Evolutionary conservation across 2,888 invertebrate genomes (phyloP).

Genomic region (Amblyteles armatorius): DNA sequence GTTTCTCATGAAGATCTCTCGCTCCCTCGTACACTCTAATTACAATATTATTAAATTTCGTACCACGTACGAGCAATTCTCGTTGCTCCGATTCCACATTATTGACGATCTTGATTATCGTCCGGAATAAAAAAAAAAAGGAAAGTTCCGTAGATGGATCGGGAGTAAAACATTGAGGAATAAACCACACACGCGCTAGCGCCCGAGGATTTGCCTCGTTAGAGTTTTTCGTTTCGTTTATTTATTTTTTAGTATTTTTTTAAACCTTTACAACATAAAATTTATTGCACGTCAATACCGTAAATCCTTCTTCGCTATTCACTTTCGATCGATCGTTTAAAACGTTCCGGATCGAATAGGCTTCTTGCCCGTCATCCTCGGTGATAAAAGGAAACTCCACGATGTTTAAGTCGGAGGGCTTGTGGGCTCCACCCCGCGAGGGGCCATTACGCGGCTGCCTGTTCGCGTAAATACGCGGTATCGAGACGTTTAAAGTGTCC

Average conservation of each 20-base stretch:
- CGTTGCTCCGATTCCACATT: conserved; percentile 42
- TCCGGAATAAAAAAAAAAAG: conserved; percentile 27
- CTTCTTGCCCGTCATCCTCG: conserved; percentile 43
- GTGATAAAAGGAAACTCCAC: conserved; percentile 28
- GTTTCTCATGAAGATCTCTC: not conserved
- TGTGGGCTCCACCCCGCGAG: conserved; percentile 5
- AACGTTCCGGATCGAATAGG: conserved; percentile 25
- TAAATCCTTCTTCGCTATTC: conserved; percentile 46
- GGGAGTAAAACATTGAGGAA: conserved; percentile 18
- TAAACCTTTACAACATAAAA: conserved; percentile 13
- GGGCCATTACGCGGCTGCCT: conserved; percentile 6
- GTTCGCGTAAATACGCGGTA: conserved; percentile 2
- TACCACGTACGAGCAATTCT: conserved; percentile 45
- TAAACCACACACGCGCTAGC: not conserved
- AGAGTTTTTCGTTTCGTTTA: not conserved
- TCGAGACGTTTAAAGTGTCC: conserved; percentile 1
- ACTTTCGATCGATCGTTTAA: conserved; percentile 53
- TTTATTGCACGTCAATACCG: conserved; percentile 50
- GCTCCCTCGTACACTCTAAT: conserved; percentile 10
- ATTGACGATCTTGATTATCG: conserved; percentile 52
- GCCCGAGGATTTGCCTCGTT: conserved; percentile 41
- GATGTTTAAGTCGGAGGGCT: not conserved
- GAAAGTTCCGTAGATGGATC: conserved; percentile 40
- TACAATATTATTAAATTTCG: conserved; percentile 36
- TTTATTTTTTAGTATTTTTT: not conserved